These are phyloP conservation scores for Drosophila triauraria DNA, from an alignment of 1,140 invertebrate genomes.

Conservation along the genomic window DNA sequence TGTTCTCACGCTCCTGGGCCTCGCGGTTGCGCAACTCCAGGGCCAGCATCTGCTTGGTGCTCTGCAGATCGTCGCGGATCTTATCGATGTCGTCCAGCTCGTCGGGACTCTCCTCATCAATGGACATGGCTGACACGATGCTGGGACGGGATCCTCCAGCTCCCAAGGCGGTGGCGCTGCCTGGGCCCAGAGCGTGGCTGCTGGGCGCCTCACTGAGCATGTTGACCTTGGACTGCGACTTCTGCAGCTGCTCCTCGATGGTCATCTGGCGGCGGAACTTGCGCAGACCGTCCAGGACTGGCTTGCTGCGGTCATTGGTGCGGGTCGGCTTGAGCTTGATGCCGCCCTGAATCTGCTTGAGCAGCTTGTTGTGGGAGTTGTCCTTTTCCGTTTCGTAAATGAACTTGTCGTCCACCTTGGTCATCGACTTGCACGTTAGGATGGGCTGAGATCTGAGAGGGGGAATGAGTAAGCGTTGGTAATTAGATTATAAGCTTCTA, in stretches of 20 bases:
- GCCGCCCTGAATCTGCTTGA: constrained; percentile 93
- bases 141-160: constrained; percentile 86
- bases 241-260: constrained; percentile 94
- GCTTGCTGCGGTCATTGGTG: constrained; percentile 94
- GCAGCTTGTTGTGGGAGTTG: constrained; percentile 92
- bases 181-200: constrained; percentile 85
- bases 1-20: constrained; percentile 93
- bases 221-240: constrained; percentile 89
- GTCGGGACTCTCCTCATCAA: constrained; percentile 88
- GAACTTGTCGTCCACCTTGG: constrained; percentile 91
- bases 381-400: constrained; percentile 95
- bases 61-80: constrained; percentile 95
- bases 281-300: constrained; percentile 92
- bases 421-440: constrained; percentile 87
- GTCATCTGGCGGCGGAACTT: constrained; percentile 95
- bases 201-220: constrained; percentile 77
- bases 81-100: constrained; percentile 96
- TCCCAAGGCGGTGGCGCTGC: constrained; percentile 51
- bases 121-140: constrained; percentile 75
- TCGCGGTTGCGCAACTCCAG: constrained; percentile 94
- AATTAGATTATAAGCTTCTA: neutral
- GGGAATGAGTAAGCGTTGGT: neutral
- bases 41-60: constrained; percentile 95
- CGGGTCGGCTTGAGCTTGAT: constrained; percentile 91
- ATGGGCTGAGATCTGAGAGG: constrained; percentile 87